Conservation (phyloP, 2,113 vertebrate genomes). For the Anoura caudifer region DNA sequence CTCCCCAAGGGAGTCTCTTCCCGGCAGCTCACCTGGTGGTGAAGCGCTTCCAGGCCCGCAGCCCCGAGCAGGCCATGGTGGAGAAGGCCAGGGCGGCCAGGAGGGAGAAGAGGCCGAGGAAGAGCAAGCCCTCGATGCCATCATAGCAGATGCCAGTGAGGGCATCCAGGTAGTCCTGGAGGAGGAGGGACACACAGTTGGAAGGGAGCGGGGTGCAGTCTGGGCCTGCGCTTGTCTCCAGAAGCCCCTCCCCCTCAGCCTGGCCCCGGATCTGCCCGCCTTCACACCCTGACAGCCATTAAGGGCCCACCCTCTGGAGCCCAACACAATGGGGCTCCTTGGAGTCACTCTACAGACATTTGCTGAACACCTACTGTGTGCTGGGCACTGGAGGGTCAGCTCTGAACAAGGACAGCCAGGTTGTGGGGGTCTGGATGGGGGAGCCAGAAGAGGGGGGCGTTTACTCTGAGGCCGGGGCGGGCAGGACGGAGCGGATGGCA, state of each 20-base stretch:
- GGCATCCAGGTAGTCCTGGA: slow-evolving; percentile 94
- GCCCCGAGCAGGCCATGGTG: slow-evolving; percentile 87
- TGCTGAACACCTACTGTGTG: background rate
- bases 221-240: background rate
- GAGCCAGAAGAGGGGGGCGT: background rate
- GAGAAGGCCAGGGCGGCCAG: slow-evolving; percentile 91
- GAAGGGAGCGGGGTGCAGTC: fast-evolving
- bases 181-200: fast-evolving
- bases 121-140: slow-evolving; percentile 93
- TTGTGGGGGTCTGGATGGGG: background rate
- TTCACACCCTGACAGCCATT: background rate
- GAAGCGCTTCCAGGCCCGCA: slow-evolving; percentile 88
- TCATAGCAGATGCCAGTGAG: slow-evolving; percentile 95
- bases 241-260: background rate
- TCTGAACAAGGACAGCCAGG: background rate
- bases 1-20: background rate
- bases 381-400: background rate
- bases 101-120: slow-evolving; percentile 92
- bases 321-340: fast-evolving
- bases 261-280: background rate
- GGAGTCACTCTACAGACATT: background rate
- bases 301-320: fast-evolving
- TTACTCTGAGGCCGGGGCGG: background rate
- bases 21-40: slow-evolving; percentile 81
- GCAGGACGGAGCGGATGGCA: fast-evolving